Percentiles rank a stretch among this genome's conserved stretches.
Conservation (phyloP, 2,797 vertebrate species). For the Chelon auratus region DNA sequence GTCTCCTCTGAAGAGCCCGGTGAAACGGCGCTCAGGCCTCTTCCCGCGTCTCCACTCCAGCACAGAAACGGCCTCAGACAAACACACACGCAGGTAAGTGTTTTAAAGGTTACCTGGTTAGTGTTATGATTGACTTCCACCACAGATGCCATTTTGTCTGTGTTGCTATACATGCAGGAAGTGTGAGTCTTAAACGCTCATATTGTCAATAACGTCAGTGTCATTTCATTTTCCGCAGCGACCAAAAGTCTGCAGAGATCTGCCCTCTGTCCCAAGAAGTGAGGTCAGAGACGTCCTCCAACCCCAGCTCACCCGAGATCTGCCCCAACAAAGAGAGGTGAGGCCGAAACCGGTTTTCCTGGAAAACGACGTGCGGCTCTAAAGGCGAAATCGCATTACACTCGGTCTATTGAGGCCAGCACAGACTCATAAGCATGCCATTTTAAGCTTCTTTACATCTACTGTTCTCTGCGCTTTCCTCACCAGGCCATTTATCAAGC, state of each 20-base stretch:
- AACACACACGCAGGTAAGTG: constrained; percentile 87
- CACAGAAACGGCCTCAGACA: constrained; percentile 88
- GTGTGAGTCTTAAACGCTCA: too few species aligned
- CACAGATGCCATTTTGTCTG: neutral
- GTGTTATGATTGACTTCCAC: too few species aligned
- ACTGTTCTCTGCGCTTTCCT: neutral
- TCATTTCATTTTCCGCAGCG: constrained; percentile 78
- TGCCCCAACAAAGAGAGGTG: constrained; percentile 96
- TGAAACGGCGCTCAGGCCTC: constrained; percentile 94
- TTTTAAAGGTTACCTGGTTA: neutral
- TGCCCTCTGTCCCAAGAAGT: constrained; percentile 91
- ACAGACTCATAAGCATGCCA: too few species aligned
- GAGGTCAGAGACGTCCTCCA: constrained; percentile 93
- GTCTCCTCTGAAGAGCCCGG: constrained; percentile 94
- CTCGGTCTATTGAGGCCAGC: neutral
- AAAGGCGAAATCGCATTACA: neutral
- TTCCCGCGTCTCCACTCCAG: constrained; percentile 95
- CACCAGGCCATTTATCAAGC: constrained; percentile 89
- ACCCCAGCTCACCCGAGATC: constrained; percentile 98
- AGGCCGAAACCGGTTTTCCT: constrained; percentile 19
- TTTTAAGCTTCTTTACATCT: neutral
- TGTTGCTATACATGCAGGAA: neutral
- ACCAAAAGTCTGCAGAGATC: constrained; percentile 88
- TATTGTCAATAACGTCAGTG: neutral
- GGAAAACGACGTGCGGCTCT: neutral